Base-by-base conservation (phyloP, 2,888 invertebrate species). In the Rotaria magnacalcarata region DNA sequence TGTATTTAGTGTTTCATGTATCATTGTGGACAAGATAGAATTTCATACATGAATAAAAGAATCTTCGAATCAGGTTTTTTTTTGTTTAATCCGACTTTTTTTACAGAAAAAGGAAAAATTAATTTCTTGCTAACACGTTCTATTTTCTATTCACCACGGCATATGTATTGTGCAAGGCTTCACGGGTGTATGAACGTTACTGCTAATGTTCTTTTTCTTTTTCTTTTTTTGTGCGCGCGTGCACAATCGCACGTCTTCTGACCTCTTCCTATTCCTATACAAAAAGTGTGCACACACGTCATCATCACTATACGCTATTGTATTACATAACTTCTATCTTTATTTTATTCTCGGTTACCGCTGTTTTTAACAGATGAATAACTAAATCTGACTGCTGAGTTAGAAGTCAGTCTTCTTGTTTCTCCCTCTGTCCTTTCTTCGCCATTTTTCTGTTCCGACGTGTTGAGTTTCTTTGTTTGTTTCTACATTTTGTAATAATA, bases 311-410 rank as follows among this genome's bases (percentile, higher is more conserved):
- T 27, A 27, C 7, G 1, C 27, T 27, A 27, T 27, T 2, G 11
- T 11, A n/a, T 60, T 60, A 27, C 58, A 60, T 60, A 60, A 60
- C n/a, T n/a, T 60, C n/a, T n/a, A 60, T 60, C 58, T 60, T 27
- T 60, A n/a, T 60, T 60, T 27, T 27, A n/a, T 27, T 60, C n/a
- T 60, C 58, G 58, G 58, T 60, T 60, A 60, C 58, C 27, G 58
- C 58, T 60, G 58, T 60, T 60, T 60, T 60, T 60, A 60, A 60
- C 58, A 60, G 58, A 60, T 60, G 58, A 60, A 60, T 60, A 8
- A n/a, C 58, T 60, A 60, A 60, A 60, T 60, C 58, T 24, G 58
- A 27, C 58, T 60, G 58, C 14, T 60, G 58, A 7, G 58, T 60
- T 27, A 19, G 27, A 11, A 60, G 58, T 60, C 58, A 60, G 14